Evolutionary conservation across 1,140 invertebrate genomes (phyloP).

Genomic region (Holotrichia oblita): DNA sequence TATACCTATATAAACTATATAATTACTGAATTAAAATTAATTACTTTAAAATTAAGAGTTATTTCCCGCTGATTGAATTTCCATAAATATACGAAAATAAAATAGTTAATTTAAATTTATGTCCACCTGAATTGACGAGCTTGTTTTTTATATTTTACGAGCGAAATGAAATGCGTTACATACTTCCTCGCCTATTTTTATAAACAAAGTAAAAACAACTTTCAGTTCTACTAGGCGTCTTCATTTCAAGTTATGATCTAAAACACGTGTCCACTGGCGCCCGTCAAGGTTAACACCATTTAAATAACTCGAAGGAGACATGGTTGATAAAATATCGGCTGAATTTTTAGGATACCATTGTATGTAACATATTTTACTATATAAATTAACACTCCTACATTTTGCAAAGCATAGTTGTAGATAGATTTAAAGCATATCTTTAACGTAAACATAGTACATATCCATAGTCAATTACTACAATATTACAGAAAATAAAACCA

Average conservation of each 20-base stretch:
- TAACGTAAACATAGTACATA: too few relatives aligned
- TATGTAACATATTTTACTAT: too few relatives aligned
- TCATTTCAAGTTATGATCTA: background rate
- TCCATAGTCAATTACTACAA: too few relatives aligned
- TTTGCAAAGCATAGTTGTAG: too few relatives aligned
- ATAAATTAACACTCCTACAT: too few relatives aligned
- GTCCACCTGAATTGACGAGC: background rate
- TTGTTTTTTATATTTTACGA: background rate
- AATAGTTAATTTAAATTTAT: conserved; percentile 15
- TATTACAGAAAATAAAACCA: too few relatives aligned
- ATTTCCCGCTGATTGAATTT: too few relatives aligned
- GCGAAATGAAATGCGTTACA: background rate
- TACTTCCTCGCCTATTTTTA: background rate
- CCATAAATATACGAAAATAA: too few relatives aligned
- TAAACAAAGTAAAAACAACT: conserved; percentile 2
- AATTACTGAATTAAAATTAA: too few relatives aligned
- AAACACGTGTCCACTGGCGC: conserved; percentile 4
- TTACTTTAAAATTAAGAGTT: too few relatives aligned
- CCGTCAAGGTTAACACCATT: conserved; percentile 10
- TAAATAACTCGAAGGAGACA: conserved; percentile 4
- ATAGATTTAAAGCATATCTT: too few relatives aligned
- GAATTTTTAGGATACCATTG: background rate
- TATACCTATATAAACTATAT: too few relatives aligned
- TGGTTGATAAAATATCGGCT: background rate
- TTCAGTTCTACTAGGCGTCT: conserved; percentile 5